These are phyloP conservation scores for Plestiodon gilberti DNA, from an alignment of 2,113 vertebrate species.

Conservation along the genomic window DNA sequence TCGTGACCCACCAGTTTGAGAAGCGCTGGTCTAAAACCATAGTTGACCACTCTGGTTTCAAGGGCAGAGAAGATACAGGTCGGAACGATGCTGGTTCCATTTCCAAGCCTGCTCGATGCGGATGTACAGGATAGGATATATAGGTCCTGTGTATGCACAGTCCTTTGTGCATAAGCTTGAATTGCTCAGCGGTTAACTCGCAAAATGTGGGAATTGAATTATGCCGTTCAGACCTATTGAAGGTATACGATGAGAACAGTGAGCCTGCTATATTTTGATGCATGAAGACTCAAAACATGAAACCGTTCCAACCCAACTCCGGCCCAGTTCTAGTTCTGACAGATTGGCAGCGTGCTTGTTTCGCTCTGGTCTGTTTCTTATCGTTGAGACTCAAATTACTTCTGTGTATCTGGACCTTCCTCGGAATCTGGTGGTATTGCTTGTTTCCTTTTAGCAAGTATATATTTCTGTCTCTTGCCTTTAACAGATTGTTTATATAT, in stretches of 20 bases:
- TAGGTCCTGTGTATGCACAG: not conserved
- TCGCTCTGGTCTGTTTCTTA: not conserved
- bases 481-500: slow-evolving; percentile 76
- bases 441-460: slow-evolving; percentile 76
- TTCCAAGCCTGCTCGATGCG: not conserved
- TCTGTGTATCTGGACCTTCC: not conserved
- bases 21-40: no score
- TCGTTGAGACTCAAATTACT: not conserved
- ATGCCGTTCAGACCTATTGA: no score
- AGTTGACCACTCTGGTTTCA: no score
- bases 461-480: slow-evolving; percentile 56
- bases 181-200: not conserved
- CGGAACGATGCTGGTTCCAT: no score
- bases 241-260: no score
- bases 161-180: not conserved
- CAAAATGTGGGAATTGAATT: not conserved
- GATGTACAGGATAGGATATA: not conserved
- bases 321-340: not conserved
- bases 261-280: no score
- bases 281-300: no score
- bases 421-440: not conserved
- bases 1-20: no score
- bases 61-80: not conserved
- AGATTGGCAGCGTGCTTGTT: not conserved
- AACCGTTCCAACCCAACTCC: no score